These are phyloP conservation scores for Hirtodrosophila confusa DNA, from an alignment of 2,888 invertebrate species.

Conservation along the genomic window DNA sequence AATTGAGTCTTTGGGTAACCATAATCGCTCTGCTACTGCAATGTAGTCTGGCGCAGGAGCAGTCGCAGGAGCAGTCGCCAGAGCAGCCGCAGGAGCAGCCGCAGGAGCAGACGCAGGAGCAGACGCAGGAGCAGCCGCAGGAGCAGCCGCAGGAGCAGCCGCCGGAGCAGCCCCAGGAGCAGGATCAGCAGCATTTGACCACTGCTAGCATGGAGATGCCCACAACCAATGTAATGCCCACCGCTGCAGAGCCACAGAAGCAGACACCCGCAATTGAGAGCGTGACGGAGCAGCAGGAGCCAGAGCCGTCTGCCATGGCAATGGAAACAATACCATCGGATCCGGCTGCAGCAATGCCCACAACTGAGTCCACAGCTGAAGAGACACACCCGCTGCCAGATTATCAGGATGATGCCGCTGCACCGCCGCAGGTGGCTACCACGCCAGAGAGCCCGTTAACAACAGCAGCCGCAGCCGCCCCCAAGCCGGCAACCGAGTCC, in stretches of 20 bases:
- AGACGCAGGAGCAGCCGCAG: conserved; percentile 5
- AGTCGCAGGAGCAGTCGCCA: neutral
- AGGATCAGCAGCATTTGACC: neutral
- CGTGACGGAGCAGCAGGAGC: neutral
- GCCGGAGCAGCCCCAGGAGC: neutral
- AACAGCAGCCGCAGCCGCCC: neutral
- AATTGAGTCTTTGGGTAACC: conserved; percentile 32
- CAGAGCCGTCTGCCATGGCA: neutral
- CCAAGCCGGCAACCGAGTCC: neutral
- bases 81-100: too few relatives aligned
- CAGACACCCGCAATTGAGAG: neutral
- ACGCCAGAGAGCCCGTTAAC: neutral
- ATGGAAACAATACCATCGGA: neutral
- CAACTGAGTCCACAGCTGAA: neutral
- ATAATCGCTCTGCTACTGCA: conserved; percentile 34
- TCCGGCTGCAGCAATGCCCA: neutral
- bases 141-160: neutral
- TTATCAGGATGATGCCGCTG: conserved; percentile 43
- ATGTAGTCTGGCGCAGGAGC: conserved; percentile 24
- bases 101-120: too few relatives aligned
- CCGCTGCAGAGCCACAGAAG: neutral
- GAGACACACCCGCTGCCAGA: conserved; percentile 10
- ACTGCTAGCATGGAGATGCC: conserved; percentile 3
- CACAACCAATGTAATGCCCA: neutral
- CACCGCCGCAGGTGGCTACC: neutral